Conservation (phyloP, 2,888 invertebrate species). For the Metalampra italica region DNA sequence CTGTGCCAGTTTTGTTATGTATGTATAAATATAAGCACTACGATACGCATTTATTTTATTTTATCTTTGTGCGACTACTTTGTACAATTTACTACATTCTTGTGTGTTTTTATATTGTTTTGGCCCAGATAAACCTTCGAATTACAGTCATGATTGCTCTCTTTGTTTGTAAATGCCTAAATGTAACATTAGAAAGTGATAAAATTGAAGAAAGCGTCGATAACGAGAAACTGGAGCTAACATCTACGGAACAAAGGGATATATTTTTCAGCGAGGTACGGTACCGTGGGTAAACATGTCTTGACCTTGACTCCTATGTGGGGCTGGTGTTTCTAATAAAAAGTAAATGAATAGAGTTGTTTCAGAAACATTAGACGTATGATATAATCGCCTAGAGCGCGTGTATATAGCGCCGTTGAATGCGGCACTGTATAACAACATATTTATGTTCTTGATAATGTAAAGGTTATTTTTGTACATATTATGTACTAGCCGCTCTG, state of each 20-base stretch:
- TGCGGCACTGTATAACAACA: conserved; percentile 26
- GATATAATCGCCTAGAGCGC: conserved; percentile 4
- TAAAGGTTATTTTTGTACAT: conserved; percentile 31
- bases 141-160: conserved; percentile 69
- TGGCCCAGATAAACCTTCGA: conserved; percentile 28
- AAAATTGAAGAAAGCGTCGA: conserved; percentile 77
- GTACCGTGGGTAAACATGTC: conserved; percentile 58
- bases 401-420: conserved; percentile 12
- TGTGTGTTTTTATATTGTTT: conserved; percentile 54
- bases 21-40: conserved; percentile 34
- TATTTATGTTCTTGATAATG: conserved; percentile 23
- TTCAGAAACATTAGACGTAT: conserved; percentile 1
- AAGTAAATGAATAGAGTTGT: conserved; percentile 12
- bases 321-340: conserved; percentile 29
- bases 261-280: conserved; percentile 81
- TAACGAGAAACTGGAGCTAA: conserved; percentile 76
- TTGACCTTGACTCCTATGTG: conserved; percentile 63
- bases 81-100: conserved; percentile 46
- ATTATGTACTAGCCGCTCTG: conserved; percentile 7
- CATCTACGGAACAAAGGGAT: conserved; percentile 79
- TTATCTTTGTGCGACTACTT: conserved; percentile 39
- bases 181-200: conserved; percentile 82
- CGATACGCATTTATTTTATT: conserved; percentile 45
- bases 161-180: conserved; percentile 86
- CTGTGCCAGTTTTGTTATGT: conserved; percentile 19